Evolutionary conservation across 2,888 invertebrate species (phyloP).

Genomic region (Erebia ligea): DNA sequence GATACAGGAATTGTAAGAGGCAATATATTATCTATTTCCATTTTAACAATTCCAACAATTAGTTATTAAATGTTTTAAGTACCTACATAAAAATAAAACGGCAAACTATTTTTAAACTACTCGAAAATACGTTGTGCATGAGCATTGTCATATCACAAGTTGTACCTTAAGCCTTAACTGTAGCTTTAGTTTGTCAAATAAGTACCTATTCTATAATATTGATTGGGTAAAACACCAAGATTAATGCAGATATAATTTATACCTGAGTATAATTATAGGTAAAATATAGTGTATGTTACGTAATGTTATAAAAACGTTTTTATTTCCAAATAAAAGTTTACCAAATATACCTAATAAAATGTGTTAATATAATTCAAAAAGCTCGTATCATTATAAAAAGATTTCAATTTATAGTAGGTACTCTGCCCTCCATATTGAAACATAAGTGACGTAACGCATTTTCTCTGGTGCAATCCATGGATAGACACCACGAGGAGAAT

Average conservation of each 20-base stretch:
- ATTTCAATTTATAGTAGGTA: too few species aligned
- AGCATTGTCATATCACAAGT: conserved; percentile 28
- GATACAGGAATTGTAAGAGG: too few species aligned
- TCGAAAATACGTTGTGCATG: neutral
- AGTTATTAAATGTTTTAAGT: too few species aligned
- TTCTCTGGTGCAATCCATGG: too few species aligned
- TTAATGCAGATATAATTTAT: conserved; percentile 1
- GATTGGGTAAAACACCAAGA: conserved; percentile 20
- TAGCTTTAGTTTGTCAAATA: conserved; percentile 23
- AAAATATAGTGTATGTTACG: neutral
- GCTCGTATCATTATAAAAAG: too few species aligned
- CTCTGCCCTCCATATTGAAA: neutral
- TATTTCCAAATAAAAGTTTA: conserved; percentile 11
- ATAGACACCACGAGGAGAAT: too few species aligned
- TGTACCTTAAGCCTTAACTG: conserved; percentile 16
- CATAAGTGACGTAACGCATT: too few species aligned
- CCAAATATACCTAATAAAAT: neutral
- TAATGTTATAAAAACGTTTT: neutral
- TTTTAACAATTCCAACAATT: too few species aligned
- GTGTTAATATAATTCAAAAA: neutral
- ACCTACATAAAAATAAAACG: too few species aligned
- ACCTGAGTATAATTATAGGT: too few species aligned
- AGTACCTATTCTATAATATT: conserved; percentile 18
- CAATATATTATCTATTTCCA: too few species aligned
- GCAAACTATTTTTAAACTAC: too few species aligned